Conservation (phyloP, 2,113 vertebrate species). For the Gymnogyps californianus region DNA sequence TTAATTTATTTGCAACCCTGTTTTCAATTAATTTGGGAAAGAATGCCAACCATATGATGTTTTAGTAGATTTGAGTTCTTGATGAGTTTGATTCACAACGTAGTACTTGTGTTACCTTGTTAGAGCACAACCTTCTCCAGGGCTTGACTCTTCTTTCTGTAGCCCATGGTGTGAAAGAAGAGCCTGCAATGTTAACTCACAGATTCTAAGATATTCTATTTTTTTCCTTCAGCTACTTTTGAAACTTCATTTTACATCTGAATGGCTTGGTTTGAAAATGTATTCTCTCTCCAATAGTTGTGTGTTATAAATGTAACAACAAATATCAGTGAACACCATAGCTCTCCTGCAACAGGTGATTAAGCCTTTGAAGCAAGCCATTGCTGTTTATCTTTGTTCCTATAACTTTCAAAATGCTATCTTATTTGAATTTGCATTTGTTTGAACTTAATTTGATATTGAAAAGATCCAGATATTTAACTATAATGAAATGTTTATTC, state of each 20-base stretch:
- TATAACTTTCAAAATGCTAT: neutral
- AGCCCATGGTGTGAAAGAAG: neutral
- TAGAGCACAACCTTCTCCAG: neutral
- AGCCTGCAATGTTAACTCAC: constrained; percentile 10
- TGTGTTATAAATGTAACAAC: constrained; percentile 1
- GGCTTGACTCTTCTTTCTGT: neutral
- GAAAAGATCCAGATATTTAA: neutral
- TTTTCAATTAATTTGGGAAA: neutral
- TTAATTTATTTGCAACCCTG: neutral
- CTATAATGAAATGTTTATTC: neutral
- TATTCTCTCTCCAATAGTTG: neutral
- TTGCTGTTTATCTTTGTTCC: neutral
- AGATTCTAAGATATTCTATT: neutral
- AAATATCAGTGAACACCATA: constrained; percentile 1
- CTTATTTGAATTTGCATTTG: constrained; percentile 41
- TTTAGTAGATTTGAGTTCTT: neutral
- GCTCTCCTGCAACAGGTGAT: constrained; percentile 55
- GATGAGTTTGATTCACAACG: neutral
- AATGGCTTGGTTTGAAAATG: constrained; percentile 29
- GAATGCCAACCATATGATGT: neutral
- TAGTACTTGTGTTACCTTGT: neutral
- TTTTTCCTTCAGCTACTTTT: constrained; percentile 36
- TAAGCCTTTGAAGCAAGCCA: constrained; percentile 16
- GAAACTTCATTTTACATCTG: constrained; percentile 21
- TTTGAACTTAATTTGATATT: neutral